These are phyloP conservation scores for Melangyna quadrimaculata DNA, from an alignment of 2,888 invertebrate genomes.

Conservation along the genomic window DNA sequence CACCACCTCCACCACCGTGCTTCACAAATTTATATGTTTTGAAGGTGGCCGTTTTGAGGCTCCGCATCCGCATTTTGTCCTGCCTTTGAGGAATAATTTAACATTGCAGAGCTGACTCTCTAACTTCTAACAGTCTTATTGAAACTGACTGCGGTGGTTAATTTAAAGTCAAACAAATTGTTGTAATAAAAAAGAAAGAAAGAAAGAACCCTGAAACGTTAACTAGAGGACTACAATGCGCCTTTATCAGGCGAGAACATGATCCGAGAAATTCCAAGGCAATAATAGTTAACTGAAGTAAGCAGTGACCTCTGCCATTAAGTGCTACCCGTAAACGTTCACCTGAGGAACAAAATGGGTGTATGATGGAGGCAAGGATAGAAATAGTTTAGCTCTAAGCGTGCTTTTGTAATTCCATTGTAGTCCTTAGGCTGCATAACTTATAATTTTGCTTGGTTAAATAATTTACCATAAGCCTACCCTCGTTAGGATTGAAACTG, in stretches of 20 bases:
- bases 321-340: constrained; percentile 20
- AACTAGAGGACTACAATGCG: constrained; percentile 68
- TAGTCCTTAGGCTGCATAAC: constrained; percentile 53
- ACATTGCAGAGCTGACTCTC: constrained; percentile 12
- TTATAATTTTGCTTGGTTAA: constrained; percentile 61
- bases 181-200: constrained; percentile 45
- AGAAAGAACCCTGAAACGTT: constrained; percentile 21
- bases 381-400: constrained; percentile 27
- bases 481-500: constrained; percentile 45
- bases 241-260: constrained; percentile 70
- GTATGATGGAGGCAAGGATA: neutral
- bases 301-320: constrained; percentile 59
- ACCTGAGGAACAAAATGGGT: constrained; percentile 22
- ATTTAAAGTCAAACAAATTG: constrained; percentile 71
- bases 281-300: constrained; percentile 54
- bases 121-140: neutral
- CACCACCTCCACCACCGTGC: too few relatives aligned
- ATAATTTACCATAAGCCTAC: constrained; percentile 47
- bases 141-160: constrained; percentile 27
- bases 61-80: neutral
- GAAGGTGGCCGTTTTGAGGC: neutral
- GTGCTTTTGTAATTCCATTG: constrained; percentile 64
- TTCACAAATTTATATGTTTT: neutral
- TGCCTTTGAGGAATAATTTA: neutral
- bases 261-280: constrained; percentile 67